These are phyloP conservation scores for Eclectus roratus DNA, from an alignment of 2,113 vertebrate genomes.

Conservation along the genomic window DNA sequence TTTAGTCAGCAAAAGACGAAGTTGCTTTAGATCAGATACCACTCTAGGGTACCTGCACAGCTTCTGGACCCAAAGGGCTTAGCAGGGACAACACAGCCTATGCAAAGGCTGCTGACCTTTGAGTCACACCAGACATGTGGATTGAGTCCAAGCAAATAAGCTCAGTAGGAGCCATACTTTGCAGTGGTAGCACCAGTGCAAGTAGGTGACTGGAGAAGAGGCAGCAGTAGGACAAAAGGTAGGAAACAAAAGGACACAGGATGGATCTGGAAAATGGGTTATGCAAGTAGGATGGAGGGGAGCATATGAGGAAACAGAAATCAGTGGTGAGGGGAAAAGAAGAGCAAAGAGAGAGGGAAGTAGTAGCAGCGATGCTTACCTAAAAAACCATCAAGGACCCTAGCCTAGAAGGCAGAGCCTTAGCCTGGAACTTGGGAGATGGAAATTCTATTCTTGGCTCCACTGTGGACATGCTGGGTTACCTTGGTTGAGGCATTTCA, in stretches of 20 bases:
- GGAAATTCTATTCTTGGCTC: not conserved
- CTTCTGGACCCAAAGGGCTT: not conserved
- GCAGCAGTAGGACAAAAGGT: not conserved
- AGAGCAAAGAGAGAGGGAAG: not conserved
- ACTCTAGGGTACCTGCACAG: not conserved
- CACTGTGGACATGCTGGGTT: not conserved
- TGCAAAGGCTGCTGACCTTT: not conserved
- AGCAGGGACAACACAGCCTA: not conserved
- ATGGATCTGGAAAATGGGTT: not conserved
- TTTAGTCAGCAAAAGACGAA: not conserved
- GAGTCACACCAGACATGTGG: not conserved
- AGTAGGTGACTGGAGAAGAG: not conserved
- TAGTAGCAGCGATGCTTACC: not conserved
- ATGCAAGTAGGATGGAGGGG: not conserved
- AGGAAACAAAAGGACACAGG: not conserved
- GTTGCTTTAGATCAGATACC: not conserved
- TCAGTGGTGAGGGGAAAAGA: not conserved
- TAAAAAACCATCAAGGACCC: not conserved
- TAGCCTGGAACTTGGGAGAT: not conserved
- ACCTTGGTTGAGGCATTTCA: not conserved
- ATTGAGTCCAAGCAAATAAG: not conserved
- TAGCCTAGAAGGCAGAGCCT: not conserved
- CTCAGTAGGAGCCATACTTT: not conserved
- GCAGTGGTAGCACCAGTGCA: not conserved
- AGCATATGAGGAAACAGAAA: not conserved